Evolutionary conservation across 2,113 vertebrate species (phyloP), one percentile per base, ranked within the genome.

Genomic region (Alethe castanea): DNA sequence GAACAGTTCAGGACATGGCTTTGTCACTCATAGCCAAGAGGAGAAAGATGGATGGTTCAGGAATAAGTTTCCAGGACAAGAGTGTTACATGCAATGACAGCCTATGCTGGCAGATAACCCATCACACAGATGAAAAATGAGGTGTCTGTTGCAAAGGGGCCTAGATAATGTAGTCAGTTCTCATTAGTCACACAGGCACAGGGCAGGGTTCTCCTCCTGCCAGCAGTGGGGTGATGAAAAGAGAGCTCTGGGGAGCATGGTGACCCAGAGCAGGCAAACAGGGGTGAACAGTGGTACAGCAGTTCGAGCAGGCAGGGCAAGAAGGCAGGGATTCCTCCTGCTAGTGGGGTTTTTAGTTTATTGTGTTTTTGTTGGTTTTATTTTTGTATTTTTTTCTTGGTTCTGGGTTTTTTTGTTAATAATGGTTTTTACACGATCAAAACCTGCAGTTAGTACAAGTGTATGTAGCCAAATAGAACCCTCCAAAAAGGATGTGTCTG

Each of bases 131-230:
- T 40, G 59, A 93, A 90, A 92, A 96, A 93, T 48, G 54, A 92
- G 64, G 72, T 1, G 1, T 62, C 65, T 88, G 78, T 22, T 85
- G 67, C 76, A 88, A 92, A 94, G 0, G 6, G 62, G 81, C 53
- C 66, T 84, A 72, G 88, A 61, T 82, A 86, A 93, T 47, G 38
- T 23, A 52, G 18, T 8, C 28, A 42, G 23, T 13, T 42, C 47
- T 42, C 3, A 0, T n/a, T 28, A 42, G 29, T 29, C 47, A n/a
- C 0, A 3, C 10, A 33, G 45, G 45, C 8, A 1, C 45, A 61
- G 57, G 73, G 57, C 0, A 2, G 5, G 7, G 45, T 45, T 61
- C 25, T 26, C 35, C 35, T 38, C 26, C 0, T 4, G 54, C 4
- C 2, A 23, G 33, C 5, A 2, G 14, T 1, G 0, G 4, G 16